phyloP scores from a whole-genome alignment of 2,113 vertebrate species.

The Macrotus californicus region DNA sequence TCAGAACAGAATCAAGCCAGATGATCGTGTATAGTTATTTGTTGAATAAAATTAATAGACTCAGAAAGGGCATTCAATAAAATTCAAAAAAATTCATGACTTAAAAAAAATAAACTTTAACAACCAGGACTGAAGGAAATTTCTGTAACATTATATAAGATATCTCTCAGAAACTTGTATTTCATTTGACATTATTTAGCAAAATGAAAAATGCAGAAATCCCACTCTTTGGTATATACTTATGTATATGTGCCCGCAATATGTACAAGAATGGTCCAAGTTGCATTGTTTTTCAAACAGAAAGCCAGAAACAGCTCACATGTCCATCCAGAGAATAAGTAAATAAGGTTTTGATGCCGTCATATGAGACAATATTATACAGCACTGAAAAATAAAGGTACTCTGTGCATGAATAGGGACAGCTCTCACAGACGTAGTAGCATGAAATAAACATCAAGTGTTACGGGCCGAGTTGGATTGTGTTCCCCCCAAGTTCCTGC shows the following conservation, averaged over 20 bases:
- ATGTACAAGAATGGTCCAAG: not conserved
- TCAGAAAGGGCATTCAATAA: not conserved
- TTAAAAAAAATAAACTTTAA: not conserved
- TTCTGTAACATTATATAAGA: not conserved
- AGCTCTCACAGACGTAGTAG: not conserved
- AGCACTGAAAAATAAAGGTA: not conserved
- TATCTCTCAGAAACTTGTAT: not conserved
- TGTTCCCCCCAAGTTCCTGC: not conserved
- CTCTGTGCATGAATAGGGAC: not conserved
- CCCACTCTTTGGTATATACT: not conserved
- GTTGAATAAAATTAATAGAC: not conserved
- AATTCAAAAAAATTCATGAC: not conserved
- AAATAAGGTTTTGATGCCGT: not conserved
- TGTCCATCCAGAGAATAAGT: not conserved
- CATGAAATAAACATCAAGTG: not conserved
- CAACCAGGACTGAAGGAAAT: not conserved
- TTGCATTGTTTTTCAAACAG: not conserved
- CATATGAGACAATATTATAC: not conserved
- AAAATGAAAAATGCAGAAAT: not conserved
- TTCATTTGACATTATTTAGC: not conserved
- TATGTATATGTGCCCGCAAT: not conserved
- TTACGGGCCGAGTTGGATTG: not conserved
- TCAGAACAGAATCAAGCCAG: not conserved
- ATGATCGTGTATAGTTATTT: not conserved
- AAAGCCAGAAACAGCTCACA: not conserved